Percentiles rank a stretch among this genome's conserved stretches.
phyloP scores from a whole-genome alignment of 2,113 vertebrate genomes.

The Amia ocellicauda region DNA sequence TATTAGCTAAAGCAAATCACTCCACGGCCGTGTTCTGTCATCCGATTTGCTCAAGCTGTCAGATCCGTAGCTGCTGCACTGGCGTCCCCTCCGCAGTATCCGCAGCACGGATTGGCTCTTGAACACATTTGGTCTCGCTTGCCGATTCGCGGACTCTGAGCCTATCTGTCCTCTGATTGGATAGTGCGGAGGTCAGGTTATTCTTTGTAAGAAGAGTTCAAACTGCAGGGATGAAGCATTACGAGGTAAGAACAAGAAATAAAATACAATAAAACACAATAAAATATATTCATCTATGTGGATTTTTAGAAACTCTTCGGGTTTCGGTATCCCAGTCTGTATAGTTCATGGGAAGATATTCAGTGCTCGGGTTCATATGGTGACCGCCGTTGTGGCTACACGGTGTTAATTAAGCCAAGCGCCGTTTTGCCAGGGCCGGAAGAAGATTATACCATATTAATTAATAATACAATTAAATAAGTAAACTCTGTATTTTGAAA shows the following conservation, averaged over 20 bases:
- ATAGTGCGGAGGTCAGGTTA: conserved; percentile 35
- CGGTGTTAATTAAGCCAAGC: no score
- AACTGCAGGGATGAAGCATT: conserved; percentile 71
- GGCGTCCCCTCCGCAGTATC: not conserved
- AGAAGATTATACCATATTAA: no score
- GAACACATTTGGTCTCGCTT: not conserved
- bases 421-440: no score
- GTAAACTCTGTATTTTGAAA: no score
- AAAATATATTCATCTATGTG: no score
- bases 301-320: no score
- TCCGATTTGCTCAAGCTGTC: conserved; percentile 37
- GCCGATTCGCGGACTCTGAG: not conserved
- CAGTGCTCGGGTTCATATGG: no score
- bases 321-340: no score
- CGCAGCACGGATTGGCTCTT: not conserved
- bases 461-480: no score
- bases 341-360: no score
- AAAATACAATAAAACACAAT: no score
- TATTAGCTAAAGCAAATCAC: conserved; percentile 23
- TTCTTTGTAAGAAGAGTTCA: conserved; percentile 40
- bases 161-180: conserved; percentile 47
- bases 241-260: conserved; percentile 67
- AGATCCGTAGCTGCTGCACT: not conserved
- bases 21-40: conserved; percentile 4
- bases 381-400: no score